Evolutionary conservation across 2,113 vertebrate species (phyloP).

Genomic region (Bambusicola thoracicus): DNA sequence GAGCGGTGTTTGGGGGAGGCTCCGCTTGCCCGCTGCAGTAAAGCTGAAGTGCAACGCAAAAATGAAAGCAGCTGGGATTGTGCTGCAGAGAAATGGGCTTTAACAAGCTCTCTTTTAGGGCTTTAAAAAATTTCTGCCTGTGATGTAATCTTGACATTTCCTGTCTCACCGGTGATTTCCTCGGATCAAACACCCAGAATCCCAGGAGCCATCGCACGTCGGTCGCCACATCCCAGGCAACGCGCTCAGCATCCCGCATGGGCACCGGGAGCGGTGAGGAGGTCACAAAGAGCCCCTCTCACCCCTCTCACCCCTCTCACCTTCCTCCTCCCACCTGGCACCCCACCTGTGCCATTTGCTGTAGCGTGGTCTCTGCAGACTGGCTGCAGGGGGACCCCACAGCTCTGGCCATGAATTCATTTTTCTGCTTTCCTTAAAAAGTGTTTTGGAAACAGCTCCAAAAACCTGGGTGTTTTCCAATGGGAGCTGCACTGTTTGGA

Average conservation of each 20-base stretch:
- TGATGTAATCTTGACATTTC: conserved; percentile 58
- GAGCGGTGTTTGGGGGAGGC: background rate
- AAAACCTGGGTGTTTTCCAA: background rate
- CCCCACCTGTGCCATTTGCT: background rate
- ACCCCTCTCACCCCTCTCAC: background rate
- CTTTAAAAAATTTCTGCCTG: conserved; percentile 19
- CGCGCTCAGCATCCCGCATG: too few relatives aligned
- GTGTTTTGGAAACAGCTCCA: background rate
- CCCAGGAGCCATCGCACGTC: background rate
- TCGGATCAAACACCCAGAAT: background rate
- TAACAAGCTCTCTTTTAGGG: conserved; percentile 17
- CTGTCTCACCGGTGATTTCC: conserved; percentile 36
- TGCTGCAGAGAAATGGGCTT: background rate
- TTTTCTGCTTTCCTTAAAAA: background rate
- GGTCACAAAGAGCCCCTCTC: background rate
- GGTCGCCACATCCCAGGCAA: accelerated
- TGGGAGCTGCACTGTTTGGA: background rate
- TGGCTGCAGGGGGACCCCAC: background rate
- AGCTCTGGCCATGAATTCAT: too few relatives aligned
- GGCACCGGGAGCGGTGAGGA: accelerated
- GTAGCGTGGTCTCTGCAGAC: background rate
- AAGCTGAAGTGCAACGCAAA: background rate
- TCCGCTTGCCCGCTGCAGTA: background rate
- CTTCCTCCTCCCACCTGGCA: background rate
- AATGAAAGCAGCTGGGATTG: conserved; percentile 14